Evolutionary conservation across 2,797 vertebrate genomes (phyloP), one percentile per base, ranked within the genome.

Genomic region (Schizothorax lantsangensis): DNA sequence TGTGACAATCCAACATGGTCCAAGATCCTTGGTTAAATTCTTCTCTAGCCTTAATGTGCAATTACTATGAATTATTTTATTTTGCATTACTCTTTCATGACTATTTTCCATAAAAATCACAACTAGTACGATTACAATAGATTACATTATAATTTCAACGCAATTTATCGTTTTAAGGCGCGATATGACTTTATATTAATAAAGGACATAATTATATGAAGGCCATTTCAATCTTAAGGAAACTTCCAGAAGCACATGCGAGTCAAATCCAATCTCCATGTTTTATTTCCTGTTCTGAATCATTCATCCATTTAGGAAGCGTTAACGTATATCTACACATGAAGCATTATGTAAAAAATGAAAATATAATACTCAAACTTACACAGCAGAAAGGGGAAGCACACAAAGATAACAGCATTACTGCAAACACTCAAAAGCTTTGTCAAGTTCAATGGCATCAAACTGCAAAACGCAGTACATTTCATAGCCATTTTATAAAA

Each of bases 161-260:
- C 38, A 33, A 12, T 45, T 4, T 7, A 15, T 64, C 5, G 12
- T 43, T 45, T 19, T 64, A 62, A 30, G 10, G n/a, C 23, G 11
- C 5, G 14, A 62, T 62, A 62, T 62, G 17, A 72, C 6, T 8
- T 1, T 17, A 62, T 59, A 45, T 45, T 19, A 15, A 9, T 15
- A 52, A 52, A 21, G 14, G 26, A 40, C 36, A 23, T 30, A 14
- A 66, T 30, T 7, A 78, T 21, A 54, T 11, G 10, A 40, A 43
- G 17, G 45, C 12, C 49, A 62, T 15, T 17, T 47, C 8, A 19
- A 77, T 75, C n/a, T 57, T 81, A 52, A 88, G 64, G 90, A 90
- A 91, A 91, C 90, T 90, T 91, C 91, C 54, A 88, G 89, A 91
- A 89, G 84, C 88, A 88, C 88, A 89, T 86, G 84, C 73, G 74